phyloP scores from a whole-genome alignment of 2,113 vertebrate genomes.

The Daphoenositta chrysoptera region DNA sequence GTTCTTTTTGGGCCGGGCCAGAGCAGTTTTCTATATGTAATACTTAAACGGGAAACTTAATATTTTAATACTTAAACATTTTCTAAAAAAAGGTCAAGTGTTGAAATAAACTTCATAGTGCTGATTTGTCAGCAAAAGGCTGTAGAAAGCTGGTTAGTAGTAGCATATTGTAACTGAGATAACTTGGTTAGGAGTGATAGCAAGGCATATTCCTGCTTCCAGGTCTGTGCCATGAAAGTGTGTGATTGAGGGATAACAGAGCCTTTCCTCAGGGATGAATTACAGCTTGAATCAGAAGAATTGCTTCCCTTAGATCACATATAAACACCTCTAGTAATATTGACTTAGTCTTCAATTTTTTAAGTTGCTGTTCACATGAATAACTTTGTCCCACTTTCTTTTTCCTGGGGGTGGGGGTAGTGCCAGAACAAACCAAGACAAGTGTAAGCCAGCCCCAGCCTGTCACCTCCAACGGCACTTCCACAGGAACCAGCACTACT shows the following conservation, averaged over 20 bases:
- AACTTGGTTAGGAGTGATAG: not conserved
- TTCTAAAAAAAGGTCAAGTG: not conserved
- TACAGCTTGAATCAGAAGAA: not conserved
- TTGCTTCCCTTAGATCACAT: not conserved
- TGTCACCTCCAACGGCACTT: slow-evolving; percentile 74
- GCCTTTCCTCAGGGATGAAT: not conserved
- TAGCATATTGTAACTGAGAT: not conserved
- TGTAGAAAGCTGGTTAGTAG: not conserved
- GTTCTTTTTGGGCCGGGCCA: not conserved
- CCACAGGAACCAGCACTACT: slow-evolving; percentile 81
- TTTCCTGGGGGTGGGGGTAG: slow-evolving; percentile 76
- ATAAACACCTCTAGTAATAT: not conserved
- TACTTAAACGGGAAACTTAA: not conserved
- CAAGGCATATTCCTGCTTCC: not conserved
- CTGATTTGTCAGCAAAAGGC: not conserved
- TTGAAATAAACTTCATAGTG: not conserved
- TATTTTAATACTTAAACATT: not conserved
- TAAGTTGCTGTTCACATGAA: not conserved
- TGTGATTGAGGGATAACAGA: not conserved
- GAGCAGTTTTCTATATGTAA: not conserved
- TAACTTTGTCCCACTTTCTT: slow-evolving; percentile 60
- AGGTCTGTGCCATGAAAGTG: not conserved
- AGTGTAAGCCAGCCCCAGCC: slow-evolving; percentile 85
- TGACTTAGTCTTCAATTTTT: not conserved
- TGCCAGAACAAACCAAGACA: slow-evolving; percentile 88